Evolutionary conservation across 2,888 invertebrate genomes (phyloP), one percentile per base, ranked within the genome.

Genomic region (Leucozona laternaria): DNA sequence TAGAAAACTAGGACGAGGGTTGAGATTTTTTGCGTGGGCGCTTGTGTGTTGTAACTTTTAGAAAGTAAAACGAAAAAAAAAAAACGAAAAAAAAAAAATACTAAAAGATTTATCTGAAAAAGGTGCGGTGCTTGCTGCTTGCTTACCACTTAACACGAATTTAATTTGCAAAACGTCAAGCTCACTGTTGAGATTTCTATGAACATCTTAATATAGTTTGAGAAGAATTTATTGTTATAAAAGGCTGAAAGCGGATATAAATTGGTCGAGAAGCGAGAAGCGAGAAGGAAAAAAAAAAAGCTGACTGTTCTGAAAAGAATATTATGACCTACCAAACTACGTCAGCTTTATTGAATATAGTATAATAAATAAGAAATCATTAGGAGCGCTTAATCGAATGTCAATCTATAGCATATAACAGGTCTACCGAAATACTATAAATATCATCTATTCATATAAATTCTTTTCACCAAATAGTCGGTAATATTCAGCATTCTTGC

Each of bases 71-170:
- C 15, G 50, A 53, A 43, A n/a, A 43, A 37, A 22, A 62, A 17
- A 25, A 25, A 17, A 13, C 7, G 4, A 25, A 10, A 25, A 25
- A 4, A 15, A 15, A 45, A 0, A 7, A 4, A 45, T 43, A 10
- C 43, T 22, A 45, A 53, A 25, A 68, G 20, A 62, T 66, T 40
- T 68, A 37, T 45, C 45, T 40, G 48, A 31, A 28, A 64, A 71
- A 71, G 81, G 77, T 77, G 76, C 64, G 76, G 71, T 75, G 62
- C 76, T 81, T 76, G 53, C 76, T 75, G 62, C 76, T 81, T 76
- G 53, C 76, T 71, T 57, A 77, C 62, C 70, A 71, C 76, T 80
- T 70, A 70, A 73, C 55, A 70, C 75, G 68, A 62, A 75, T 43
- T 68, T 75, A 75, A 75, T 75, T 80, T 70, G 53, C 60, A 53